Percentiles rank a stretch among this genome's conserved stretches.
These are phyloP conservation scores for Caerostris darwini DNA, from an alignment of 1,140 invertebrate genomes.

Conservation along the genomic window DNA sequence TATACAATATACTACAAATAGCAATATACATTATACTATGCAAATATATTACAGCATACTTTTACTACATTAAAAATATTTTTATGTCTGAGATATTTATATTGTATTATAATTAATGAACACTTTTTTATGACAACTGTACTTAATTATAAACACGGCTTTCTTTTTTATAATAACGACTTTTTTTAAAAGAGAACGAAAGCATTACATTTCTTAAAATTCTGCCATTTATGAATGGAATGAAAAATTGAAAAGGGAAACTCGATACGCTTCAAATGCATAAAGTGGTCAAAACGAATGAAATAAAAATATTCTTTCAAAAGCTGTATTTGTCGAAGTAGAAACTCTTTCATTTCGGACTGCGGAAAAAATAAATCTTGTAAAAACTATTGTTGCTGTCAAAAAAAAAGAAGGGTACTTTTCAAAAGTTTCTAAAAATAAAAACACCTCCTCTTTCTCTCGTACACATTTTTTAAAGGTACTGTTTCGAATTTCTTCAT, in stretches of 20 bases:
- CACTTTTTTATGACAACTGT: too few species aligned
- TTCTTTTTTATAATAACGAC: too few species aligned
- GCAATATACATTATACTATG: too few species aligned
- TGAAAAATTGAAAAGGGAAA: neutral
- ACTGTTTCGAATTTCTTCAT: constrained; percentile 49
- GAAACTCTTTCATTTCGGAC: constrained; percentile 1
- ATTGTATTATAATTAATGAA: too few species aligned
- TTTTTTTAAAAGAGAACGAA: too few species aligned
- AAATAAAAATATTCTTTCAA: neutral
- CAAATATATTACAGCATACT: too few species aligned
- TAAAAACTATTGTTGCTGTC: neutral
- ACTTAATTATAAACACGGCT: too few species aligned
- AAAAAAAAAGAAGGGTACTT: neutral
- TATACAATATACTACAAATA: too few species aligned
- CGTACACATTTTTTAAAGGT: neutral
- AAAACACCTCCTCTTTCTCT: neutral
- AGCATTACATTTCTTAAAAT: too few species aligned
- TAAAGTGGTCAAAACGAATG: neutral
- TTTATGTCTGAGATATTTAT: too few species aligned
- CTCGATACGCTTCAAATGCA: neutral
- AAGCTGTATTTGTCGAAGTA: neutral
- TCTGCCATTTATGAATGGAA: neutral
- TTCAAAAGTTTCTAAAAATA: neutral
- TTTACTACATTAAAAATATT: too few species aligned
- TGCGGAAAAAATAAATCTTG: neutral